Base-by-base conservation (phyloP, 2,113 vertebrate genomes). In the Dicaeum eximium region DNA sequence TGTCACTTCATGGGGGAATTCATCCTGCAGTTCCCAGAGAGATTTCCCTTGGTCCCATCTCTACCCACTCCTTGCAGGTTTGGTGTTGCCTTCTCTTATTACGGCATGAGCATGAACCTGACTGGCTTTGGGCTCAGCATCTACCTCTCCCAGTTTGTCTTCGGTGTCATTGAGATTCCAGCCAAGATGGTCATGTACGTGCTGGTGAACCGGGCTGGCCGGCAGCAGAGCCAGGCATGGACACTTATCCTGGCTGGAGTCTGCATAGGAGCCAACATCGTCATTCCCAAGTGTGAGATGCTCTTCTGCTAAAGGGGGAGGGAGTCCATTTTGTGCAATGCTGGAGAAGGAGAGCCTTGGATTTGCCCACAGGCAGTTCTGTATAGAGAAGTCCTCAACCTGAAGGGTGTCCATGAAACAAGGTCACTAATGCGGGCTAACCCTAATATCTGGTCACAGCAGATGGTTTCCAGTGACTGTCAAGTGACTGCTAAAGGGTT, bases 51-150 rank as follows among this genome's bases (percentile, higher is more conserved):
- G 6, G 7, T 8, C 27, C 13, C 31, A 62, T 38, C 77, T 73
- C 60, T 57, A 35, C 23, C 17, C 3, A 0, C n/a, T 87, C 56
- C 56, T 73, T 48, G 17, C 96, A 99, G 98, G 98, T 99, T 99
- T 70, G 98, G 98, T 5, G 98, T 98, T 31, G 97, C 98, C 75
- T 98, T 99, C 95, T 97, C 98, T 53, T 99, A 99, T 53, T 99
- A 99, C 0, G 98, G 98, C 53, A 98, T 98, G 97, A 99, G 98
- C 92, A 97, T 98, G 89, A 98, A 97, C 20, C 92, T 99, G 72
- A 98, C 98, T 0, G 98, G 98, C 33, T 98, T 99, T 62, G 98
- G 98, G 27, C 94, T 99, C 86, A 97, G 93, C 48, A 94, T 98
- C 54, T 99, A 98, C 90, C 96, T 98, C 82, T 98, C 97, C 0